Percentiles rank a stretch among this genome's conserved stretches.
Evolutionary conservation across 2,888 invertebrate species (phyloP).

Genomic region (Eupithecia insigniata): DNA sequence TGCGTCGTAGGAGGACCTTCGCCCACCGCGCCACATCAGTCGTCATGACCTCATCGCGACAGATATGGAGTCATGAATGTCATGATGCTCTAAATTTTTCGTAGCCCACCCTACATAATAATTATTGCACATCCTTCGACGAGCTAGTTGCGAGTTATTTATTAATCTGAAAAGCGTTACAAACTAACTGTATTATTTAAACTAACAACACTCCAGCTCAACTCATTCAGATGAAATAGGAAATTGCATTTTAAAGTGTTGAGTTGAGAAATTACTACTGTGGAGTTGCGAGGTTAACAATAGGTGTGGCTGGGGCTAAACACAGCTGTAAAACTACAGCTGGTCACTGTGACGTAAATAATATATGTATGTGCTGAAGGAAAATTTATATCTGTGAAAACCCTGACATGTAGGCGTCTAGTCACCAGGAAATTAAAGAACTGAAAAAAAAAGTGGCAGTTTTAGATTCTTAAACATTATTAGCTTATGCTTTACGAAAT

Average conservation of each 20-base stretch:
- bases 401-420: background rate
- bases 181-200: conserved; percentile 23
- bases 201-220: conserved; percentile 7
- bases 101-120: background rate
- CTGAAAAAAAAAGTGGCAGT: background rate
- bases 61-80: too few relatives aligned
- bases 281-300: conserved; percentile 12
- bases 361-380: background rate
- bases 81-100: background rate
- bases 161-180: conserved; percentile 4
- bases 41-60: too few relatives aligned
- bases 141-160: conserved; percentile 3
- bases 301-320: background rate
- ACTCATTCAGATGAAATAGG: conserved; percentile 24
- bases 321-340: background rate
- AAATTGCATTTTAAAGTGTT: conserved; percentile 28
- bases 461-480: too few relatives aligned
- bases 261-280: conserved; percentile 22
- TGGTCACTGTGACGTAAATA: background rate
- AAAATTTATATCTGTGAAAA: background rate
- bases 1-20: too few relatives aligned
- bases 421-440: background rate
- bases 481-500: background rate
- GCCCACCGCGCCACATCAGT: too few relatives aligned
- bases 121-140: background rate